Evolutionary conservation across 2,888 invertebrate genomes (phyloP), one percentile per base, ranked within the genome.

Genomic region (Odontomyia ornata): DNA sequence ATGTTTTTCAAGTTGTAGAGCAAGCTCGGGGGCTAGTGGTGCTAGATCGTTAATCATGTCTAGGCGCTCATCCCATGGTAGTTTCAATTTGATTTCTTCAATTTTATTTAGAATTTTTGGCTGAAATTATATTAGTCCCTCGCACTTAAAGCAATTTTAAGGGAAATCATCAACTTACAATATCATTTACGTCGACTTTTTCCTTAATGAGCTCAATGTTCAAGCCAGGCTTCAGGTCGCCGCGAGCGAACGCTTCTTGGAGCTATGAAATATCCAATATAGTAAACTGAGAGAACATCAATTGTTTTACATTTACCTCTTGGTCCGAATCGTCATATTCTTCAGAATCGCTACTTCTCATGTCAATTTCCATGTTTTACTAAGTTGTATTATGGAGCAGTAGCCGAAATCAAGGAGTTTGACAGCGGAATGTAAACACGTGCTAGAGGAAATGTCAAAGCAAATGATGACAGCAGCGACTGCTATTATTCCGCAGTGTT

Each of bases 241-340:
- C 97, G 82, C 92, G 91, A 0, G 92, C 92, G 85, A 96, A 95
- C 0, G 97, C 97, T 84, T 94, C 93, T 91, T 96, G 97, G 76
- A 98, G 87, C 96, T 97, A 83, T 75, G 87, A 88, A 67, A 80
- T 64, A 79, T 13, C 11, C 1, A 73, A 75, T 71, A 21, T 30
- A 69, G 57, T 43, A 27, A 25, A 57, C 13, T 21, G 28, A 15
- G 25, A 67, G 79, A 79, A 65, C 76, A 62, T 73, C 79, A 72
- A 79, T 9, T 36, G 36, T 36, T 36, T 36, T 5, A 3, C 9
- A 36, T 78, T 67, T 81, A 86, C 86, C 82, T 86, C 86, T 25
- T 84, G 82, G 65, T 86, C 87, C 0, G 86, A 86, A 57, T 84
- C 83, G 15, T 83, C 83, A 9, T 85, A 84, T 27, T 80, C 82